Evolutionary conservation across 2,113 vertebrate genomes (phyloP).

Genomic region (Micronisus gabar): DNA sequence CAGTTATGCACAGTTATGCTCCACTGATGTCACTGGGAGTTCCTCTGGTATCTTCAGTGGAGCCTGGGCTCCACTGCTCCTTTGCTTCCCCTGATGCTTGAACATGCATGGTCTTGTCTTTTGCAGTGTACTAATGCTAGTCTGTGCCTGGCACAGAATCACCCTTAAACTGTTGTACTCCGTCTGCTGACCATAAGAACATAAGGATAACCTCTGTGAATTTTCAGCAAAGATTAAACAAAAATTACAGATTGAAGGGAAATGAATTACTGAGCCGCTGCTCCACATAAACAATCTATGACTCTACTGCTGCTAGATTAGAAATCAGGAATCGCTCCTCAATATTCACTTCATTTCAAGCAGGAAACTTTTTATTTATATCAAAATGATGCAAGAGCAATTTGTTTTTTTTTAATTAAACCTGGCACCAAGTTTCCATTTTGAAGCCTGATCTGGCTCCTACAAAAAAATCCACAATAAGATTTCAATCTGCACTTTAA

Average conservation of each 20-base stretch:
- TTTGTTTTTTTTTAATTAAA: background rate
- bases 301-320: background rate
- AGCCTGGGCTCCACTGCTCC: background rate
- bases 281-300: background rate
- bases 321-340: background rate
- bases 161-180: background rate
- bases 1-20: background rate
- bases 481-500: background rate
- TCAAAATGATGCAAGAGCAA: background rate
- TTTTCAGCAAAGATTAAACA: background rate
- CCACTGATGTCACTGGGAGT: background rate
- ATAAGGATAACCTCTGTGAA: background rate
- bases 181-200: background rate
- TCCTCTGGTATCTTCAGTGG: background rate
- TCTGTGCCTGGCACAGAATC: background rate
- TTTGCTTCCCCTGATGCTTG: fast-evolving
- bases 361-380: background rate
- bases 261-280: background rate
- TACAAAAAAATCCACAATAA: background rate
- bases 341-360: background rate
- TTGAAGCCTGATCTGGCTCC: background rate
- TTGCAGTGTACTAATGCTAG: background rate
- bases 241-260: background rate
- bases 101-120: background rate
- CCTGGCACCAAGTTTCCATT: background rate